Percentiles rank a stretch among this genome's conserved stretches.
Conservation (phyloP, 2,888 invertebrate species). For the Rhingia campestris region DNA sequence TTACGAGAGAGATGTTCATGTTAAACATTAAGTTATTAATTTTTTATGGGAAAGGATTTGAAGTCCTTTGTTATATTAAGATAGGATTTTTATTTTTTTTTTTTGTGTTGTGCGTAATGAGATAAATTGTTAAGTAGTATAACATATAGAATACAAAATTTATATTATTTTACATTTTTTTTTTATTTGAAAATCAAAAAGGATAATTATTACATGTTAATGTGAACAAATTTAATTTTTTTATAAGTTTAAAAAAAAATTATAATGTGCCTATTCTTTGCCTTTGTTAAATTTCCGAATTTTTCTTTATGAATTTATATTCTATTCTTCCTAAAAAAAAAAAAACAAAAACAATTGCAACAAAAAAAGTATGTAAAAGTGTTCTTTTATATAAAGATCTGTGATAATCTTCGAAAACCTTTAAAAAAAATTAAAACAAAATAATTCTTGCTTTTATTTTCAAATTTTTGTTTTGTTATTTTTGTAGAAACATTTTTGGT, state of each 20-base stretch:
- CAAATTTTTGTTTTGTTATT: constrained; percentile 30
- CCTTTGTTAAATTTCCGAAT: not conserved
- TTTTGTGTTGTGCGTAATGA: constrained; percentile 49
- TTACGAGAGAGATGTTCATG: constrained; percentile 52
- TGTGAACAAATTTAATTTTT: constrained; percentile 27
- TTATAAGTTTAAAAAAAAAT: constrained; percentile 5
- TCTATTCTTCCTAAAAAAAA: constrained; percentile 10
- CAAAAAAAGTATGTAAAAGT: constrained; percentile 49
- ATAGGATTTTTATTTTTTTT: constrained; percentile 37
- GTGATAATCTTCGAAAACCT: constrained; percentile 69
- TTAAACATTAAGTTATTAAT: constrained; percentile 65
- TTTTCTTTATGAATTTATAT: not conserved
- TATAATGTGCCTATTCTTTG: constrained; percentile 22
- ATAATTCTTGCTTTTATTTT: constrained; percentile 26
- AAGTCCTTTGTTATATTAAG: constrained; percentile 48
- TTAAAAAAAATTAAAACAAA: constrained; percentile 41
- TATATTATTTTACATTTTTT: constrained; percentile 37
- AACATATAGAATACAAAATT: constrained; percentile 31
- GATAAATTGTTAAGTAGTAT: constrained; percentile 53
- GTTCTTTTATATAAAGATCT: constrained; percentile 70
- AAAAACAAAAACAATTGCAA: constrained; percentile 31
- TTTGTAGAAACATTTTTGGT: constrained; percentile 18
- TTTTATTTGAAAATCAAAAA: constrained; percentile 29
- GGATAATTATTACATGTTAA: constrained; percentile 52
- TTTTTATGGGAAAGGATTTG: constrained; percentile 55